Base-by-base conservation (phyloP, 2,888 invertebrate species). In the Drosophila tanythrix region DNA sequence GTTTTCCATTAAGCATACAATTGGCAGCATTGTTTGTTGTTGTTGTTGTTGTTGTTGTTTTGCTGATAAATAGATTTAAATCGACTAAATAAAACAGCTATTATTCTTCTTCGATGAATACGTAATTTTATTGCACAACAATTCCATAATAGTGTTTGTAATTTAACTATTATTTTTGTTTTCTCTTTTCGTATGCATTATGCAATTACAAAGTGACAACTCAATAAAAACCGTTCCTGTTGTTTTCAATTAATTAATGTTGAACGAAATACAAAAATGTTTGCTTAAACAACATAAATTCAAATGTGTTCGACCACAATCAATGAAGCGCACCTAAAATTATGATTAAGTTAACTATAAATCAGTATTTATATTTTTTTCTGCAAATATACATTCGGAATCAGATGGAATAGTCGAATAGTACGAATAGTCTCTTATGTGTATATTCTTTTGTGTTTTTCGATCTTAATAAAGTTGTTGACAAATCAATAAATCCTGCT, bases 181-280 rank as follows among this genome's bases (percentile, higher is more conserved):
- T 35, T 43, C 35, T 35, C 56, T 36, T 63, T 46, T 8, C 15
- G 13, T 52, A 64, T 43, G 15, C 33, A 68, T 56, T 31, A 43
- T 73, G 61, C 68, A 63, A 61, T 73, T 58, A 61, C 33, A 72
- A 61, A 46, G 15, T 18, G 29, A 51, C 36, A 43, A 48, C n/a
- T 55, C n/a, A 36, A 38, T 25, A 55, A 50, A 50, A 67, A 53
- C 10, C 15, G 1, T 3, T 15, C 7, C 4, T 25, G 27, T 15
- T 51, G 35, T 38, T 25, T 53, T 58, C 46, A 55, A 71, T 76
- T 62, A 77, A 66, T 72, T 58, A 71, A 65, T 40, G 38, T 38
- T 56, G 2, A 70, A 15, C 21, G 25, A 38, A 38, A 3, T 0
- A 36, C 8, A 21, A 63, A 11, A 18, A 25, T 13, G 36, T 50